Evolutionary conservation across 2,113 vertebrate genomes (phyloP), one percentile per base, ranked within the genome.

Genomic region (Tachuris rubrigastra): DNA sequence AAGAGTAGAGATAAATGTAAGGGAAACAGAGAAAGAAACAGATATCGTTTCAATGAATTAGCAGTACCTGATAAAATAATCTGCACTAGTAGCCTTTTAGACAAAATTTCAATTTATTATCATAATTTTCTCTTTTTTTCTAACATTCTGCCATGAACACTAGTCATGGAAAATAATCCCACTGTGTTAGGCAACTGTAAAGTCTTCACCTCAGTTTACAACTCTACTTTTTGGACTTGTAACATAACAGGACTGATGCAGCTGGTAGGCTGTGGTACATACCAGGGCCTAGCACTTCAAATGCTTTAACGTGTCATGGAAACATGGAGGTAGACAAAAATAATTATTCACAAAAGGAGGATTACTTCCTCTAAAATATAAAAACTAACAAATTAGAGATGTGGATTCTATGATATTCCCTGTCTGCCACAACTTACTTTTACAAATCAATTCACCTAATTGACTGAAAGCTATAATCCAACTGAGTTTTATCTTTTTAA

Each of bases 11-110:
- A 87, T 50, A 93, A 89, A 89, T 37, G 35, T 19, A 77, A 80
- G 28, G 30, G 50, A 89, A 94, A 86, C 19, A 65, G 77, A 93
- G 79, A 93, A 97, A 94, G 74, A 72, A 93, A 95, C 5, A 72
- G 59, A 30, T 65, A 81, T 6, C 53, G 22, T 85, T 85, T 56
- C 76, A 92, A 74, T 50, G 24, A 89, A 90, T 72, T 81, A 83
- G 24, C 53, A 86, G n/a, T 19, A 41, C 50, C 50, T 83, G 37
- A 92, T 67, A 83, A 76, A 89, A 78, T 39, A 86, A 79, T 63
- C 44, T 82, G 77, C 55, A 87, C 33, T 77, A 76, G 49, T 25
- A 92, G 60, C 28, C 65, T 56, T 85, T 87, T 58, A 87, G 80
- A 49, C 9, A 89, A 68, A 83, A 66, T 81, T 78, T 87, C 22